These are phyloP conservation scores for Ryuthela nishihirai DNA, from an alignment of 2,888 invertebrate genomes.

Conservation along the genomic window DNA sequence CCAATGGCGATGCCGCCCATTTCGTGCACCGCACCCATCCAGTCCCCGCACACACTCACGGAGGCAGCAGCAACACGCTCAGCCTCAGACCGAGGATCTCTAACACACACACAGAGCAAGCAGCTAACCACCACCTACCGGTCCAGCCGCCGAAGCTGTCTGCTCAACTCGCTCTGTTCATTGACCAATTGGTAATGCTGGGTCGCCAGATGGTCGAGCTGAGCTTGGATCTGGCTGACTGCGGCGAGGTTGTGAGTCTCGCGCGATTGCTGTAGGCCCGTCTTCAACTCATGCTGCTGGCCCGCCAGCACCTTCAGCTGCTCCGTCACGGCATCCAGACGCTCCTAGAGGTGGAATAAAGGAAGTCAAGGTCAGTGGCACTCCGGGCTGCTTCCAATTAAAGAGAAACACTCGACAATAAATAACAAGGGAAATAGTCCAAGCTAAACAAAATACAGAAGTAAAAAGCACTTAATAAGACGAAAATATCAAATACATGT, in stretches of 20 bases:
- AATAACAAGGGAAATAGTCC: too few relatives aligned
- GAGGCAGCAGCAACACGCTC: too few relatives aligned
- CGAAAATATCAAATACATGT: too few relatives aligned
- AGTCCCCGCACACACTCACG: too few relatives aligned
- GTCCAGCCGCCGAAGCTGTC: slow-evolving; percentile 45
- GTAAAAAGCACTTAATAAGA: too few relatives aligned
- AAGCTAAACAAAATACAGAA: too few relatives aligned
- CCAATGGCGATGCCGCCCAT: too few relatives aligned
- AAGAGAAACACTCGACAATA: too few relatives aligned
- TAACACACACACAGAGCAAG: background rate
- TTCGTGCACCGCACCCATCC: too few relatives aligned
- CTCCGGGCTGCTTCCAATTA: too few relatives aligned
- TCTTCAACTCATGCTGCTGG: slow-evolving; percentile 52
- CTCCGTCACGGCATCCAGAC: slow-evolving; percentile 53
- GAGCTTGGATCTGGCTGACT: slow-evolving; percentile 49
- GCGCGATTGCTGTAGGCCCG: slow-evolving; percentile 48
- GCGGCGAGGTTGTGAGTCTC: slow-evolving; percentile 48
- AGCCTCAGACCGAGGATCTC: too few relatives aligned
- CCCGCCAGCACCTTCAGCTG: slow-evolving; percentile 48
- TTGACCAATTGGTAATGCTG: slow-evolving; percentile 52
- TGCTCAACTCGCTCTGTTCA: slow-evolving; percentile 53
- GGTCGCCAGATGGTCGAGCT: slow-evolving; percentile 50
- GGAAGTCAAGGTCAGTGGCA: too few relatives aligned
- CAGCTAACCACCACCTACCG: slow-evolving; percentile 28
- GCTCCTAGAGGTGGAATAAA: slow-evolving; percentile 52